A percentile compares a stretch with the other conserved stretches of the same genome.
phyloP scores from a whole-genome alignment of 2,797 vertebrate genomes.

The Oryzias sinensis region DNA sequence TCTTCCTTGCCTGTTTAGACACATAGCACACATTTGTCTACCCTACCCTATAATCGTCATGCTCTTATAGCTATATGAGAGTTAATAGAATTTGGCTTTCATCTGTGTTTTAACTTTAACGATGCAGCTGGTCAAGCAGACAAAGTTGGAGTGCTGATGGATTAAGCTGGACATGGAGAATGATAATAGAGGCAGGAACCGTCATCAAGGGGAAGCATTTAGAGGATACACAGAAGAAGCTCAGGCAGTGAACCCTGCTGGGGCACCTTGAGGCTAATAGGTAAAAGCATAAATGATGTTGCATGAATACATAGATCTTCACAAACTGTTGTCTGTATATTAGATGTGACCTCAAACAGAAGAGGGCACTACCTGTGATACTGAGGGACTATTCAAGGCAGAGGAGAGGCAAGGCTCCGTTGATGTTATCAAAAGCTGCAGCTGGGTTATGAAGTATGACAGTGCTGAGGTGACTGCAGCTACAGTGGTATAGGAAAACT shows the following conservation, averaged over 20 bases:
- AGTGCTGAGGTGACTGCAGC: background rate
- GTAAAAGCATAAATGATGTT: background rate
- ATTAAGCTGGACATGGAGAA: conserved; percentile 9
- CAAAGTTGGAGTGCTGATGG: background rate
- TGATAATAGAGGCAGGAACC: background rate
- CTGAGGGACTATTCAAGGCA: background rate
- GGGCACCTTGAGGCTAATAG: conserved; percentile 12
- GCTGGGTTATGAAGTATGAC: background rate
- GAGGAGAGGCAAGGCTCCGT: background rate
- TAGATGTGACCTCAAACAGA: conserved; percentile 11
- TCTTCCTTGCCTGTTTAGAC: no score
- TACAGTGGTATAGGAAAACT: no score
- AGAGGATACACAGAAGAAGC: conserved; percentile 9
- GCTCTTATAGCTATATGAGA: conserved; percentile 11
- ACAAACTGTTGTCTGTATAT: conserved; percentile 14
- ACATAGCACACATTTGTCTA: no score
- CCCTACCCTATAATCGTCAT: conserved; percentile 1
- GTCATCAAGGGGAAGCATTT: conserved; percentile 6
- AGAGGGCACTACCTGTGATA: conserved; percentile 10
- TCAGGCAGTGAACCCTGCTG: background rate
- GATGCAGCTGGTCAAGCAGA: conserved; percentile 11
- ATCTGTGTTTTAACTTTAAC: conserved; percentile 13
- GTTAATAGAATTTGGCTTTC: conserved; percentile 5
- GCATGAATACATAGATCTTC: conserved; percentile 1
- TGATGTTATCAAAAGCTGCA: background rate